A percentile compares a stretch with the other conserved stretches of the same genome.
Conservation (phyloP, 2,797 vertebrate species). For the Cyclura pinguis region DNA sequence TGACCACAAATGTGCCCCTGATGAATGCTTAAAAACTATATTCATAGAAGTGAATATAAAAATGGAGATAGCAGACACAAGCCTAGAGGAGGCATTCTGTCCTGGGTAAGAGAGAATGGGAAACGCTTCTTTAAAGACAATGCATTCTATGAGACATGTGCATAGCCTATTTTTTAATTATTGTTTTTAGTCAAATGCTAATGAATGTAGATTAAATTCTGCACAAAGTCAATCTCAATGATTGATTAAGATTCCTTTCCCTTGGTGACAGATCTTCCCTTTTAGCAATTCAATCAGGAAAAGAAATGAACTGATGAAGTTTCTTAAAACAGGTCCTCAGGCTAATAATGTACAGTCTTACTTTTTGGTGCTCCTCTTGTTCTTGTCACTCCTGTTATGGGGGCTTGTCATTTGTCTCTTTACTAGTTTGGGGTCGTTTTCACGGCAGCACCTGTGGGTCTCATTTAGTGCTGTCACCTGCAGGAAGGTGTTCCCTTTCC, state of each 20-base stretch:
- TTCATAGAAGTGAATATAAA: conserved; percentile 6
- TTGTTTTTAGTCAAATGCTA: conserved; percentile 11
- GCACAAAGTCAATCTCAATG: background rate
- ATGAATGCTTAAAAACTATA: conserved; percentile 4
- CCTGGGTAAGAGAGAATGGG: background rate
- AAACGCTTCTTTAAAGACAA: background rate
- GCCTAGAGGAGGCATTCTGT: background rate
- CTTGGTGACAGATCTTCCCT: background rate
- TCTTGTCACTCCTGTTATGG: background rate
- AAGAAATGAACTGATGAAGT: background rate
- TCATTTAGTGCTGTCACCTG: no score
- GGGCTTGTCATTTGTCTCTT: background rate
- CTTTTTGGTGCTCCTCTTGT: background rate
- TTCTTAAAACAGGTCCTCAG: background rate
- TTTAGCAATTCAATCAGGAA: background rate
- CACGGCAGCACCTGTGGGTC: background rate
- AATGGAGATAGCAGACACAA: background rate
- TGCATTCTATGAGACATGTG: background rate
- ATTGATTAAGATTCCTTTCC: background rate
- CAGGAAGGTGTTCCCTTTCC: background rate
- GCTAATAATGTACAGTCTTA: background rate
- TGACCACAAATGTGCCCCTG: background rate
- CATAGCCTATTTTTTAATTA: background rate
- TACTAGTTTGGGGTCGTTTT: background rate
- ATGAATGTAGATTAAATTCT: background rate